Evolutionary conservation across 1,140 invertebrate genomes (phyloP), one percentile per base, ranked within the genome.

Genomic region (Monochamus saltuarius): DNA sequence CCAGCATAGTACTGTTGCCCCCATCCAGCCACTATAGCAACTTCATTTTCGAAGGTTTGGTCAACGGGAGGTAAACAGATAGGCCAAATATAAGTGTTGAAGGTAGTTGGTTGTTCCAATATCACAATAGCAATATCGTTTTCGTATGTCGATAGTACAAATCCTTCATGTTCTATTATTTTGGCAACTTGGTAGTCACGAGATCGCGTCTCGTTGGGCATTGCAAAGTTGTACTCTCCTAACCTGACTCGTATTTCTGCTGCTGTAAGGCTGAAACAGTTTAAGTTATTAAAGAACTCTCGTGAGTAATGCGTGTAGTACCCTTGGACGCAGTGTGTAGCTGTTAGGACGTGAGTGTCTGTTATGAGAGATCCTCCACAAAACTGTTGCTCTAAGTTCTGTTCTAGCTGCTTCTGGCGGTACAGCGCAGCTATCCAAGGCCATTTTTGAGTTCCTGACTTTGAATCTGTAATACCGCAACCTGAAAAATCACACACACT

Each of bases 41-140:
- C 83, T 69, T 85, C 80, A 17, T 88, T 85, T 11, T 84, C 83
- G 66, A 85, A 85, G 14, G 78, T 75, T 42, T 81, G 73, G 34
- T 82, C 83, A 0, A 80, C 58, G 0, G 87, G 87, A 7, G 92
- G 92, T 16, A 94, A 78, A 73, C 92, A 95, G 42, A 94, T 86
- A 0, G 90, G 91, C 84, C 90, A 89, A 17, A 94, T 89, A 68
- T 91, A 90, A 1, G 82, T 84, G 62, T 88, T 87, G 70, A 91
- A 92, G 2, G 82, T 77, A 0, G 89, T 87, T 0, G 87, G 77
- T 10, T 82, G 77, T 38, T 85, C 80, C 4, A 94, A 77, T 70
- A 86, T 87, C 16, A 94, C 61, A n/a, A 94, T 83, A 0, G 90
- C 88, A 49, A 94, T 88, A 67, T 95, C 92, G 67, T 94, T 84